phyloP scores from a whole-genome alignment of 2,888 invertebrate species.

The Exephanes ischioxanthus region DNA sequence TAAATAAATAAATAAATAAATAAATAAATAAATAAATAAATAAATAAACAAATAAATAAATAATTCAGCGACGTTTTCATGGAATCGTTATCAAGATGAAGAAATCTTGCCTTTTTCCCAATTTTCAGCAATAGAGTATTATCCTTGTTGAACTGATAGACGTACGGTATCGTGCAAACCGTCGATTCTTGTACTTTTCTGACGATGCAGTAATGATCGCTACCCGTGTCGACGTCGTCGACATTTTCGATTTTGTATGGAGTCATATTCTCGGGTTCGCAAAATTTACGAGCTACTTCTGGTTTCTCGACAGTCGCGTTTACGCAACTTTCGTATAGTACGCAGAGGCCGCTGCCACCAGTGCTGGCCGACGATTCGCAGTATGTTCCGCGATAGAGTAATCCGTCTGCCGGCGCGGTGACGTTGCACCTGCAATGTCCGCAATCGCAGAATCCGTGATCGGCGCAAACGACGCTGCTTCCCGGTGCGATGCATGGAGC shows the following conservation, averaged over 20 bases:
- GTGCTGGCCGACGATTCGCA: constrained; percentile 76
- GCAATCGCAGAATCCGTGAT: constrained; percentile 78
- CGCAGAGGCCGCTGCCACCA: constrained; percentile 74
- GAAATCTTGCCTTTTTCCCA: constrained; percentile 70
- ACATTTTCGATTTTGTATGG: constrained; percentile 70
- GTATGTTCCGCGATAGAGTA: constrained; percentile 76
- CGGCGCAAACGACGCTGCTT: constrained; percentile 74
- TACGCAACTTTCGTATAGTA: constrained; percentile 75
- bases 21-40: constrained; percentile 45
- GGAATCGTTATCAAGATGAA: neutral
- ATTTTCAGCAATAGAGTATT: constrained; percentile 74
- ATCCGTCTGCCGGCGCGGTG: constrained; percentile 70
- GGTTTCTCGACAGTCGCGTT: constrained; percentile 75
- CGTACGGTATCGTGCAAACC: constrained; percentile 73
- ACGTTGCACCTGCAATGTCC: constrained; percentile 77
- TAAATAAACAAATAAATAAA: constrained; percentile 48
- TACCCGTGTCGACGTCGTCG: constrained; percentile 68
- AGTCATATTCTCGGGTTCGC: constrained; percentile 68
- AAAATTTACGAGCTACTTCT: constrained; percentile 66
- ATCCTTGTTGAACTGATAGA: constrained; percentile 75
- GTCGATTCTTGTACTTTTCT: constrained; percentile 65
- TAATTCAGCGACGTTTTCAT: neutral
- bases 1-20: constrained; percentile 42
- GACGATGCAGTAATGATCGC: constrained; percentile 75
- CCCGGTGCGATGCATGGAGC: constrained; percentile 76